Percentiles rank a stretch among this genome's conserved stretches.
phyloP scores from a whole-genome alignment of 2,113 vertebrate genomes.

The Lathamus discolor region DNA sequence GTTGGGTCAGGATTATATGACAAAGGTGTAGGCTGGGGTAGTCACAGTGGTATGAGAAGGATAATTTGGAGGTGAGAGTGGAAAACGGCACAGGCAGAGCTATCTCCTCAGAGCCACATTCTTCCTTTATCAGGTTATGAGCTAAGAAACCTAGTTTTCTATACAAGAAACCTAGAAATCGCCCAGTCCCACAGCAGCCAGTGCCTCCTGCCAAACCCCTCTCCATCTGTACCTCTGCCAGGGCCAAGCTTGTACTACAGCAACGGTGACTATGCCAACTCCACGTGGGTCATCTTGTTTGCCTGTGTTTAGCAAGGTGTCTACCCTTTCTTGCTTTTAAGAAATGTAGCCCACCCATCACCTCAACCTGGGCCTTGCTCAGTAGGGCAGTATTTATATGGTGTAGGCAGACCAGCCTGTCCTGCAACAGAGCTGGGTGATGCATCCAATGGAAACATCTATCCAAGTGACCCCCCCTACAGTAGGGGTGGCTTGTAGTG shows the following conservation, averaged over 20 bases:
- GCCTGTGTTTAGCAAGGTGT: neutral
- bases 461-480: neutral
- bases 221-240: neutral
- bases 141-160: neutral
- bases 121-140: neutral
- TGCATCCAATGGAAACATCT: neutral
- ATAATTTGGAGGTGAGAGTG: neutral
- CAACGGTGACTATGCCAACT: neutral
- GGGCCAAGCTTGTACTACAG: neutral
- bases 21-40: neutral
- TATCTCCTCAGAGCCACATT: neutral
- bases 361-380: neutral
- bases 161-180: neutral
- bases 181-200: neutral
- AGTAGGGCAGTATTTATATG: accelerated
- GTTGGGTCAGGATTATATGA: neutral
- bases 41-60: neutral
- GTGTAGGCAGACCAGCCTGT: neutral
- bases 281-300: neutral
- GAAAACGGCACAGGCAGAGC: neutral
- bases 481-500: neutral
- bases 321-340: neutral
- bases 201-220: neutral
- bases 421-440: neutral
- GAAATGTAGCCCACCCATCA: accelerated